Percentiles rank a stretch among this genome's conserved stretches.
Conservation (phyloP, 53 echinoderm and acorn worm species). For the Antedon mediterranea region DNA sequence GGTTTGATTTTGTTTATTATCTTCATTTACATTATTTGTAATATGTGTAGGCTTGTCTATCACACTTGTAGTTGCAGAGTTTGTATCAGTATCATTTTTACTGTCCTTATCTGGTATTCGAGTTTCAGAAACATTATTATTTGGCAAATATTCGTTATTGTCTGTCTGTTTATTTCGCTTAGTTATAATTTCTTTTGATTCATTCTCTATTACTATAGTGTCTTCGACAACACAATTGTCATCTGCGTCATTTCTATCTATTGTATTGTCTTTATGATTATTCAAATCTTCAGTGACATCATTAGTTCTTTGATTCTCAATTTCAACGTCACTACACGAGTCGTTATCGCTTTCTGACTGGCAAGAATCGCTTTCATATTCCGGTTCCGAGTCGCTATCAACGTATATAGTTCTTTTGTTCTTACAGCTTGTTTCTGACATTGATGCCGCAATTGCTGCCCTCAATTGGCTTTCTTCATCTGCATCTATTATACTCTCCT, state of each 20-base stretch:
- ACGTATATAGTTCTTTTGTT: not conserved
- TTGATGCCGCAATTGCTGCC: constrained; percentile 88
- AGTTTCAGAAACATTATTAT: not conserved
- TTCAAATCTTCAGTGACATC: not conserved
- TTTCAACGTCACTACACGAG: not conserved
- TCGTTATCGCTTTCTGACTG: not conserved
- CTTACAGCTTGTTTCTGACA: constrained; percentile 40
- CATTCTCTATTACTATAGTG: not conserved
- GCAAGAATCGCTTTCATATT: not conserved
- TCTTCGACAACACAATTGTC: not conserved
- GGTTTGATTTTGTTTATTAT: not conserved
- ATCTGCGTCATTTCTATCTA: not conserved
- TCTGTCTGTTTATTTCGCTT: not conserved
- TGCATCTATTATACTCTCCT: constrained; percentile 74
- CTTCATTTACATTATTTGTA: constrained; percentile 11
- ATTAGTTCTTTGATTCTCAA: not conserved
- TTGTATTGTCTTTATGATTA: not conserved
- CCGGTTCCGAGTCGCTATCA: not conserved
- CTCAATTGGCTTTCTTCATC: constrained; percentile 86
- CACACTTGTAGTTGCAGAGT: not conserved
- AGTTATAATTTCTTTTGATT: not conserved
- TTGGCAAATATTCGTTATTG: not conserved
- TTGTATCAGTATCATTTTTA: constrained; percentile 6
- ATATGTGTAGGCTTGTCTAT: not conserved
- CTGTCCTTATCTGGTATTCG: not conserved